A percentile compares a stretch with the other conserved stretches of the same genome.
Conservation (phyloP, 92 coral and sea anemone genomes). For the Porites lobata region DNA sequence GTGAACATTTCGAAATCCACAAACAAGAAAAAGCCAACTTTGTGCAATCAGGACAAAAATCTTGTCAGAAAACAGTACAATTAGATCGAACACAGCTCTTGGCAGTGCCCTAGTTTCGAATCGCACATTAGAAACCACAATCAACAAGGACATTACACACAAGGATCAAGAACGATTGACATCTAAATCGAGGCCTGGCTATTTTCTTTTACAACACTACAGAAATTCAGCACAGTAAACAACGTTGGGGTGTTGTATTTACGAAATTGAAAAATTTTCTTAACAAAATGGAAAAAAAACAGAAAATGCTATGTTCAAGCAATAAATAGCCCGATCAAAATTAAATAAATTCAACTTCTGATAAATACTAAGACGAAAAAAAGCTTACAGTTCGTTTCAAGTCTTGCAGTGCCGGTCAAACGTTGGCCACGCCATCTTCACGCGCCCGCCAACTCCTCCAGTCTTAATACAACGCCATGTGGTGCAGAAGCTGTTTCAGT, state of each 20-base stretch:
- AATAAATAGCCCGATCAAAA: not conserved
- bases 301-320: not conserved
- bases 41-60: not conserved
- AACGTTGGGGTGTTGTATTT: not conserved
- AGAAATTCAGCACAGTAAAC: not conserved
- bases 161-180: not conserved
- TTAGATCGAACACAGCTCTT: too few species aligned
- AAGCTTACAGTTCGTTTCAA: slow-evolving; percentile 22
- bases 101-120: slow-evolving; percentile 36
- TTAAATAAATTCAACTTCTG: not conserved
- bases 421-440: slow-evolving; percentile 42
- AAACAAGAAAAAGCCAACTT: not conserved
- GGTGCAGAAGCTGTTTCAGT: not conserved
- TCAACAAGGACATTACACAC: not conserved
- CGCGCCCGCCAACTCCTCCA: slow-evolving; percentile 25
- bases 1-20: not conserved
- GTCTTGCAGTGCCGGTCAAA: slow-evolving; percentile 8
- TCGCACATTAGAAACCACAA: not conserved
- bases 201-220: not conserved
- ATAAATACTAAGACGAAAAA: slow-evolving; percentile 10
- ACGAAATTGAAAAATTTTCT: slow-evolving; percentile 3
- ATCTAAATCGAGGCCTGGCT: not conserved
- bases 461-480: slow-evolving; percentile 15
- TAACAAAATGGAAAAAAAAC: slow-evolving; percentile 23
- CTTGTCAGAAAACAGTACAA: not conserved